Percentiles rank a stretch among this genome's conserved stretches.
Evolutionary conservation across 2,113 vertebrate species (phyloP).

Genomic region (Thunnus maccoyii): DNA sequence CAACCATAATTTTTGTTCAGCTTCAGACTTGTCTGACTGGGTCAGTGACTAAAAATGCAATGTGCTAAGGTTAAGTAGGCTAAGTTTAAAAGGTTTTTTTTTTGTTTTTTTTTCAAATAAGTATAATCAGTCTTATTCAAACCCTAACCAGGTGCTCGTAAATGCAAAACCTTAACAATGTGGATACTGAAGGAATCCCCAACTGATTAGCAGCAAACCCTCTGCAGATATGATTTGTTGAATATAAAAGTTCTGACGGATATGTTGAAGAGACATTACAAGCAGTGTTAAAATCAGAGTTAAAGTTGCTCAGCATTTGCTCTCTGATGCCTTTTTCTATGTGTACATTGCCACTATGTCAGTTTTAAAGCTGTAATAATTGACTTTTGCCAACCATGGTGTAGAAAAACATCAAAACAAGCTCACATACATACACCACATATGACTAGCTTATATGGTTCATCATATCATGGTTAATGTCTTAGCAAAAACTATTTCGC

Average conservation of each 20-base stretch:
- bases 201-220: no score
- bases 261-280: no score
- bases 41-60: no score
- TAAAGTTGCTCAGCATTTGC: not conserved
- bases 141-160: no score
- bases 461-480: not conserved
- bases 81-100: no score
- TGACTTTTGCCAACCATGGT: not conserved
- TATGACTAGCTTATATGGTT: not conserved
- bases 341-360: not conserved
- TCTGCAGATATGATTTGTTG: no score
- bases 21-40: not conserved
- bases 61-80: no score
- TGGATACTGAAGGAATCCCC: no score
- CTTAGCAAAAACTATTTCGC: not conserved
- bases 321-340: not conserved
- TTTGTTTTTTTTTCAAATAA: no score
- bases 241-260: no score
- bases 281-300: not conserved
- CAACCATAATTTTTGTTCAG: not conserved
- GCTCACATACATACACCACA: not conserved
- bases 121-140: no score
- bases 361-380: not conserved
- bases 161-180: no score
- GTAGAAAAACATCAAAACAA: conserved; percentile 1